Evolutionary conservation across 2,113 vertebrate genomes (phyloP).

Genomic region (Triplophysa rosa): DNA sequence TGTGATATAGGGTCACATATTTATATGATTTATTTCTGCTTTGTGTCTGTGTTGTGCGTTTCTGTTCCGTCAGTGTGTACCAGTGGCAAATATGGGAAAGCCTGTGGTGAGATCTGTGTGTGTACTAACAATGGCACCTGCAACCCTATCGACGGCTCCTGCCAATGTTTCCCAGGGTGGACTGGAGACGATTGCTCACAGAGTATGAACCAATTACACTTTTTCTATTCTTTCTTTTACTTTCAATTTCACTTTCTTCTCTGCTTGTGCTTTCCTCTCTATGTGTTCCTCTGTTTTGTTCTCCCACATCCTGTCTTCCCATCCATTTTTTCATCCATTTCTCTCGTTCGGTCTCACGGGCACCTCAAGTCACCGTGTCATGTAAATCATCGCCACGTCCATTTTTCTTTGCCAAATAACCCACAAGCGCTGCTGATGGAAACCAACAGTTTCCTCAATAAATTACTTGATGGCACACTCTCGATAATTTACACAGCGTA

Average conservation of each 20-base stretch:
- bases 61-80: slow-evolving; percentile 80
- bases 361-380: slow-evolving; percentile 41
- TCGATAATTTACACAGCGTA: slow-evolving; percentile 65
- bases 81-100: slow-evolving; percentile 85
- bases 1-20: too few species aligned
- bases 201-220: slow-evolving; percentile 72
- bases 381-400: slow-evolving; percentile 59
- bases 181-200: slow-evolving; percentile 94
- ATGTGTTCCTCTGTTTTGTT: neutral
- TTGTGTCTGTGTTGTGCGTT: slow-evolving; percentile 33
- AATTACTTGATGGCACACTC: slow-evolving; percentile 65
- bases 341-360: slow-evolving; percentile 4
- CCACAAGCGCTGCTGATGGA: slow-evolving; percentile 61
- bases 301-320: neutral
- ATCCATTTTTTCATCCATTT: slow-evolving; percentile 12
- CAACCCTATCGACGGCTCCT: slow-evolving; percentile 93
- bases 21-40: neutral
- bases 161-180: slow-evolving; percentile 95
- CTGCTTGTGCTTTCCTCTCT: neutral
- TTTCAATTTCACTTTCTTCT: slow-evolving; percentile 49
- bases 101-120: slow-evolving; percentile 83
- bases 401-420: slow-evolving; percentile 50
- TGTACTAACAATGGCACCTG: slow-evolving; percentile 97
- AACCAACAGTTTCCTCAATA: slow-evolving; percentile 72
- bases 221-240: slow-evolving; percentile 41